Base-by-base conservation (phyloP, 2,888 invertebrate species). In the Drosophila dives region DNA sequence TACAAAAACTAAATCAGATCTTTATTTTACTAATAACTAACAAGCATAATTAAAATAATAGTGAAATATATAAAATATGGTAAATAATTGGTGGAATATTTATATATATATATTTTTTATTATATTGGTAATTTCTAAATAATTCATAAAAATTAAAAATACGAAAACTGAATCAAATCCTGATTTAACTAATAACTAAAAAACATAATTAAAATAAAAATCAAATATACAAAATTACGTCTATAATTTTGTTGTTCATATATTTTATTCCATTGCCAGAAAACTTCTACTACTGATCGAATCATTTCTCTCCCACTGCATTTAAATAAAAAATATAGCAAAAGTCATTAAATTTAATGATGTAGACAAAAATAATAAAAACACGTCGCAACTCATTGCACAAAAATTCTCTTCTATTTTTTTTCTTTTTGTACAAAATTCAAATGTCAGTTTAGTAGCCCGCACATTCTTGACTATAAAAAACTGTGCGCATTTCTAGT, bases 371-470 rank as follows among this genome's bases (percentile, higher is more conserved):
- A n/a, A n/a, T 29, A 29, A 29, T 29, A 17, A 17, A n/a, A 32
- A 32, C 3, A 2, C 20, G 15, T 1, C 45, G 45, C 20, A 45
- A 45, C 45, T 45, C 45, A 23, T 7, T 45, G 26, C 26, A 26
- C 26, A 26, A 50, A 50, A n/a, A 17, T 32, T 29, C 54, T 50
- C 40, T 15, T 6, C 10, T 42, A 23, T 33, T 60, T 51, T 26
- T 2, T 23, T 23, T 23, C 4, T n/a, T 29, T 6, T 29, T 6
- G 6, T 20, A 1, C 12, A 38, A 49, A 48, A 32, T 62, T 48
- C 36, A 79, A 79, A 61, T 77, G 79, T 33, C 63, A 75, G 56
- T 64, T 74, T 54, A 63, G 64, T 69, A 61, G 62, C 53, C 79
- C 55, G 55, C 65, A 69, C 55, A 74, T 69, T 64, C 79, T 61